A percentile compares a stretch with the other conserved stretches of the same genome.
Evolutionary conservation across 2,113 vertebrate genomes (phyloP).

Genomic region (Sander lucioperca): DNA sequence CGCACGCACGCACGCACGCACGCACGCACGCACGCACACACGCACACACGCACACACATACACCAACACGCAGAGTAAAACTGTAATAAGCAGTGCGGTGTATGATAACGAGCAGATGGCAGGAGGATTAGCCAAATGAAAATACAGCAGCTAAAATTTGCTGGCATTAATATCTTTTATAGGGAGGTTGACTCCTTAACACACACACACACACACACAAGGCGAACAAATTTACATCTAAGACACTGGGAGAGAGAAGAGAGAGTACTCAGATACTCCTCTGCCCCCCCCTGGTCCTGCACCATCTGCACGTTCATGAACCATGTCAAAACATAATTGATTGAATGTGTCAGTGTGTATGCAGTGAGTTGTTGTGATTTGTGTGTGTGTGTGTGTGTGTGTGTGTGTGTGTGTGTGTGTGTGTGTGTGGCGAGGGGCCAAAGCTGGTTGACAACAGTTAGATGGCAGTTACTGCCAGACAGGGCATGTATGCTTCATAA

Average conservation of each 20-base stretch:
- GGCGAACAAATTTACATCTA: not conserved
- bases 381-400: not conserved
- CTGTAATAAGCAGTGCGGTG: conserved; percentile 57
- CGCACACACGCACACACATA: conserved; percentile 18
- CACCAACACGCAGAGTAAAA: conserved; percentile 42
- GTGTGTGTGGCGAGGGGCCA: not conserved
- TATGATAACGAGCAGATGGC: conserved; percentile 86
- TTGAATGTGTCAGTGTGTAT: conserved; percentile 55
- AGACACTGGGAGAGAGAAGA: conserved; percentile 9
- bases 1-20: not conserved
- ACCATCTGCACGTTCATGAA: conserved; percentile 81
- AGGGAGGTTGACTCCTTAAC: conserved; percentile 77
- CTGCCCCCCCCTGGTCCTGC: conserved; percentile 71
- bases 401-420: conserved; percentile 18
- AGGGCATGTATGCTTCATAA: conserved; percentile 49
- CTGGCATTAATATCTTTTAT: conserved; percentile 83
- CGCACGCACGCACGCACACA: conserved; percentile 25
- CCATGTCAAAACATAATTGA: conserved; percentile 69
- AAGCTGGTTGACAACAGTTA: conserved; percentile 38
- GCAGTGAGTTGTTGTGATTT: not conserved
- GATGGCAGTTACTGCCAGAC: conserved; percentile 30
- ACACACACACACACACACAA: conserved; percentile 6
- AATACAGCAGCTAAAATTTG: conserved; percentile 85
- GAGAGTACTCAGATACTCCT: conserved; percentile 32
- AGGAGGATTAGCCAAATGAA: conserved; percentile 84